Evolutionary conservation across 2,888 invertebrate genomes (phyloP).

Genomic region (Anorthoa munda): DNA sequence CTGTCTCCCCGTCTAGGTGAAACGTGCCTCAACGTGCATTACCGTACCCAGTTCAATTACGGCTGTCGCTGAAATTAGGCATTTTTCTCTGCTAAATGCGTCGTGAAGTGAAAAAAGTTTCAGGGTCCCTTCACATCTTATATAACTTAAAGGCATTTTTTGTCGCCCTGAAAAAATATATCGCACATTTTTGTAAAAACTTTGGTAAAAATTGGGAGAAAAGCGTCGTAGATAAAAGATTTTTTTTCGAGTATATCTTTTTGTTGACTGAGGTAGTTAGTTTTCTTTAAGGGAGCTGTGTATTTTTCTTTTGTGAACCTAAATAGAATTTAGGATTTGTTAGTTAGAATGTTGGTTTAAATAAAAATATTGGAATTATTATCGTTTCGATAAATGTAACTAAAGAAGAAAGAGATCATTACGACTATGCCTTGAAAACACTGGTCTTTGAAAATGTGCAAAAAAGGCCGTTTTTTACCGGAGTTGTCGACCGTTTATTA

Average conservation of each 20-base stretch:
- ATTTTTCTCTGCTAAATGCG: constrained; percentile 70
- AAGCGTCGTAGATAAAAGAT: constrained; percentile 47
- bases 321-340: constrained; percentile 20
- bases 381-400: too few relatives aligned
- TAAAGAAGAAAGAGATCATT: too few relatives aligned
- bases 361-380: constrained; percentile 15
- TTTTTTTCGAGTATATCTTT: constrained; percentile 44
- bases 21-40: constrained; percentile 65
- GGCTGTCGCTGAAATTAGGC: constrained; percentile 65
- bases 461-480: too few relatives aligned
- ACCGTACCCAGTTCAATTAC: constrained; percentile 67
- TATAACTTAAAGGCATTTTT: constrained; percentile 58
- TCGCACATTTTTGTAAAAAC: constrained; percentile 54
- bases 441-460: too few relatives aligned
- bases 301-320: constrained; percentile 25
- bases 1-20: constrained; percentile 43
- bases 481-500: too few relatives aligned
- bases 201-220: constrained; percentile 49
- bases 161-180: constrained; percentile 51
- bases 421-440: too few relatives aligned
- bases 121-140: constrained; percentile 43
- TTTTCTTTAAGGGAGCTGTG: constrained; percentile 10
- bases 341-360: constrained; percentile 1
- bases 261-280: constrained; percentile 22
- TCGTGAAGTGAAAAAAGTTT: constrained; percentile 66